Base-by-base conservation (phyloP, 2,888 invertebrate genomes). In the Cenopis cana region DNA sequence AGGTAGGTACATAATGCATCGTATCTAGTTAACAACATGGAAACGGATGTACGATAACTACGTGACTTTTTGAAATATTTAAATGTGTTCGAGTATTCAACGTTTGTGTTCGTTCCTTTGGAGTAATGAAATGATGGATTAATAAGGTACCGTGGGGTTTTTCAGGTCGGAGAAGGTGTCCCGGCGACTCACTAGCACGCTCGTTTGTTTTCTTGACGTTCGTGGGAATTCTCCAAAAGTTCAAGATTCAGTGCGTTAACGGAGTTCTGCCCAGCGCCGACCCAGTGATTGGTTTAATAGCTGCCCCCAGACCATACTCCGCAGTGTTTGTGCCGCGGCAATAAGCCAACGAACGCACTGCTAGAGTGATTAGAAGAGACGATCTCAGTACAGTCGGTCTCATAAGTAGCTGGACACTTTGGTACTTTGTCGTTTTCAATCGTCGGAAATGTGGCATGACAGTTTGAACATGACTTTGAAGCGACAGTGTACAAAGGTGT, bases 161-260 rank as follows among this genome's bases (percentile, higher is more conserved):
- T 85, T 74, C 79, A 94, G 94, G 94, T 41, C 92, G 91, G 79
- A 85, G 95, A 61, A 85, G 94, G 20, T 95, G 95, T 77, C 81
- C 94, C 36, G 95, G 95, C 1, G 95, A 95, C 82, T 83, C 87
- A 8, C 77, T 95, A 36, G 95, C 94, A 0, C 93, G 91, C 76
- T 87, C 93, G 0, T 94, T 90, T 74, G 79, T 94, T 33, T 94
- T 94, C 77, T 76, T 94, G 73, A 92, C 94, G 75, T 92, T 94
- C 73, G 87, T 93, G 0, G 83, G 93, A 1, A 77, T 95, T 5
- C 75, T 95, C 8, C 93, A 94, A 75, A 90, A 89, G 70, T 93
- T 72, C 36, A 72, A 65, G 41, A 68, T 74, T 46, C 69, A 74
- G 54, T 69, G 74, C 50, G 65, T 68, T 36, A 72, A 72, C 38